Base-by-base conservation (phyloP, 2,113 vertebrate genomes). In the Seriola aureovittata region DNA sequence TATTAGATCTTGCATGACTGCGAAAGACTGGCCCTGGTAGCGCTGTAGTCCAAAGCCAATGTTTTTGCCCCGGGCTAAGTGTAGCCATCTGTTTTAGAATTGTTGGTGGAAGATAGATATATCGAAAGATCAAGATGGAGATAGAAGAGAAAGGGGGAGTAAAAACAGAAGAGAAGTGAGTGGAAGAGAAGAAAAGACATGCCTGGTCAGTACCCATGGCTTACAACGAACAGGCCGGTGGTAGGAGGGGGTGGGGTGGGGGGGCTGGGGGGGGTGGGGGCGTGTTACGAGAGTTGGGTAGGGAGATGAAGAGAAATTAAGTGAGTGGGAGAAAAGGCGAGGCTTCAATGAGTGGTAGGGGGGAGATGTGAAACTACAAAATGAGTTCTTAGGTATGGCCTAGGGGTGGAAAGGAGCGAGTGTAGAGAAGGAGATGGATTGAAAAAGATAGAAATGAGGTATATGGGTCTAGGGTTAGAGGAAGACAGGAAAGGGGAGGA, bases 21-120 rank as follows among this genome's bases (percentile, higher is more conserved):
- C 79, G 74, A 91, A 91, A 92, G 85, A 91, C 86, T 76, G 76
- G 85, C 76, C 89, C 82, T 78, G 67, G 68, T 85, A 87, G 86
- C 50, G 71, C 80, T 84, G 85, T 71, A 88, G 93, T 92, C 91
- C 90, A 90, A 87, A 91, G 93, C 88, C 92, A 91, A 85, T 92
- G 91, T 93, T 93, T 91, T 87, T 80, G 93, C 93, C 87, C 75
- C n/a, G 16, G 92, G 93, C 91, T 84, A 81, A 83, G 57, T 93
- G 91, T 92, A 93, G 88, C 93, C 93, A 94, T 94, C 92, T 93
- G 93, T 93, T 94, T 92, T 89, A 67, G 86, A 80, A 91, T 90
- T 91, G 93, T 89, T 91, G 84, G 81, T 83, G 82, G 78, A 88
- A 81, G 82, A 91, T 62, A 90, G 91, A 92, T 92, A 91, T 84